Percentiles rank a stretch among this genome's conserved stretches.
These are phyloP conservation scores for Hylaeus anthracinus DNA, from an alignment of 1,140 invertebrate species.

Conservation along the genomic window DNA sequence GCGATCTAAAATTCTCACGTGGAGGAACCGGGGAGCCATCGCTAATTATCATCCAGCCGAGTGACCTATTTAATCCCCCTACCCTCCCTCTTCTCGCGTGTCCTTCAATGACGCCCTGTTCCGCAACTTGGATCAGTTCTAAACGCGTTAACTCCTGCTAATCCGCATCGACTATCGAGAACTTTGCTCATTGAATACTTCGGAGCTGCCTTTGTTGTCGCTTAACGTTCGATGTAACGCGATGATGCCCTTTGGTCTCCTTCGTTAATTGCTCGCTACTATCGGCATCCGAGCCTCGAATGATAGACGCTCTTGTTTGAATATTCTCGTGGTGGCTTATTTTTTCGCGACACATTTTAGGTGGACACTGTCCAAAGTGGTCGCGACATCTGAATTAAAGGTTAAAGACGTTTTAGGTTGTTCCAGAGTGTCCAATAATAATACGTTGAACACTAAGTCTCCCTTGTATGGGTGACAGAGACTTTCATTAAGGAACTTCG, in stretches of 20 bases:
- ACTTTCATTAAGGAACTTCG: too few relatives aligned
- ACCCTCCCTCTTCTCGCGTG: slow-evolving; percentile 41
- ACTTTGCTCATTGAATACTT: slow-evolving; percentile 52
- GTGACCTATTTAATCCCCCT: slow-evolving; percentile 37
- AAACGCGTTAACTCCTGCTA: slow-evolving; percentile 47
- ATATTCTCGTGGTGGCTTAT: too few relatives aligned
- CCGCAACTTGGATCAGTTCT: slow-evolving; percentile 10
- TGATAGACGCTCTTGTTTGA: not conserved
- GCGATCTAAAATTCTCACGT: slow-evolving; percentile 58
- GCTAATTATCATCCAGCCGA: slow-evolving; percentile 23
- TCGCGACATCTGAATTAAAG: too few relatives aligned
- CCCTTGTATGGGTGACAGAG: too few relatives aligned
- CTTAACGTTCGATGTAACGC: slow-evolving; percentile 36
- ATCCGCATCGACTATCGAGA: slow-evolving; percentile 47
- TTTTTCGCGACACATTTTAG: too few relatives aligned
- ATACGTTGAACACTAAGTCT: too few relatives aligned
- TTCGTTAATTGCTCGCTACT: slow-evolving; percentile 22
- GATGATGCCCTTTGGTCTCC: slow-evolving; percentile 47
- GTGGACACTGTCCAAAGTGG: too few relatives aligned
- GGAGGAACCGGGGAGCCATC: slow-evolving; percentile 36
- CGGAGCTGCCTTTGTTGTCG: slow-evolving; percentile 27
- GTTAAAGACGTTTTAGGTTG: too few relatives aligned
- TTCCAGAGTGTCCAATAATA: too few relatives aligned
- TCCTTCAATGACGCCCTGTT: slow-evolving; percentile 4
- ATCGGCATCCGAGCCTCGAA: not conserved